A percentile compares a stretch with the other conserved stretches of the same genome.
phyloP scores from a whole-genome alignment of 2,113 vertebrate genomes.

The Sardina pilchardus region DNA sequence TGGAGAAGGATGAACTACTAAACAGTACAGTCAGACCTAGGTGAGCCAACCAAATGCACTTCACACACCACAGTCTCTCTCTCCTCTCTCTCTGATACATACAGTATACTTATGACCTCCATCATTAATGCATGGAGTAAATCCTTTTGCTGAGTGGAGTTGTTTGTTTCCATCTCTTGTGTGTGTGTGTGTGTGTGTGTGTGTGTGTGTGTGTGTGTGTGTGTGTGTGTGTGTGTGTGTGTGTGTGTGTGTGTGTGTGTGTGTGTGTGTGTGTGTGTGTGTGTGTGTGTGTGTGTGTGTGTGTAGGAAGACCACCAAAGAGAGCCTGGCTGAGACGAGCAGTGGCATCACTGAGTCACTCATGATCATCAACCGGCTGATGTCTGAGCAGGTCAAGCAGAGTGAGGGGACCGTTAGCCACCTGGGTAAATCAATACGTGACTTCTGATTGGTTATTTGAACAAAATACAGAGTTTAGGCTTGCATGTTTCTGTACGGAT shows the following conservation, averaged over 20 bases:
- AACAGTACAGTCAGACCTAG: conserved; percentile 74
- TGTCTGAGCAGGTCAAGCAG: conserved; percentile 92
- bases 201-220: neutral
- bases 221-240: neutral
- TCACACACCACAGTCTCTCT: neutral
- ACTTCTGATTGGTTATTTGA: neutral
- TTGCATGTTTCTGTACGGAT: neutral
- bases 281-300: neutral
- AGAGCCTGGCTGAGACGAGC: conserved; percentile 83
- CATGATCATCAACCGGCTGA: conserved; percentile 93
- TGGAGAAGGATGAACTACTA: conserved; percentile 87
- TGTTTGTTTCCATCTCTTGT: neutral
- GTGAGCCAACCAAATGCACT: conserved; percentile 65
- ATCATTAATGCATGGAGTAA: neutral
- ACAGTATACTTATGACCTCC: neutral
- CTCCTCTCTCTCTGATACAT: neutral
- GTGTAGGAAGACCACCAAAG: conserved; percentile 81
- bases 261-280: neutral
- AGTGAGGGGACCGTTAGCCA: conserved; percentile 84
- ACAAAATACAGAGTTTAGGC: too few species aligned
- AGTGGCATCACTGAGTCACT: conserved; percentile 88
- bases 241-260: neutral
- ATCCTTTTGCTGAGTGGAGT: neutral
- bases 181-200: neutral
- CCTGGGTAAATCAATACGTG: conserved; percentile 71